A percentile compares a stretch with the other conserved stretches of the same genome.
These are phyloP conservation scores for Meiosimyza decipiens DNA, from an alignment of 2,888 invertebrate genomes.

Conservation along the genomic window DNA sequence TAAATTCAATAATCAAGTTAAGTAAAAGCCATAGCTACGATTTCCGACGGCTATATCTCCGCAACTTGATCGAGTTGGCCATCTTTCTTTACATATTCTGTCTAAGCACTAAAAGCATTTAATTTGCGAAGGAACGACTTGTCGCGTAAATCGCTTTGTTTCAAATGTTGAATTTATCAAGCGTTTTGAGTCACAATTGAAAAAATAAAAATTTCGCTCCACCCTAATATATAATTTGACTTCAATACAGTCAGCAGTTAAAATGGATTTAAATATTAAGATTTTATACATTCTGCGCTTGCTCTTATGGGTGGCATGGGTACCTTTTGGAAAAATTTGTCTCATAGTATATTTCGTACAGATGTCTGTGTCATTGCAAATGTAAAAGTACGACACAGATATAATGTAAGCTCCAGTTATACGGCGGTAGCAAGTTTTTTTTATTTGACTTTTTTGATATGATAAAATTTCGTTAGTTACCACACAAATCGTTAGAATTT, in stretches of 20 bases:
- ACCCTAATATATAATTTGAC: conserved; percentile 1
- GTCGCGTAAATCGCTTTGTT: no score
- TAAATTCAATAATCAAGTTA: no score
- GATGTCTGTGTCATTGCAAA: neutral
- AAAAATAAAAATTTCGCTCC: neutral
- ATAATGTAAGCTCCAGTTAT: neutral
- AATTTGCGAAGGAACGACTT: no score
- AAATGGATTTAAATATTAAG: neutral
- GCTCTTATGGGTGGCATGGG: neutral
- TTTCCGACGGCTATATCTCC: no score
- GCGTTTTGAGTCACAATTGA: no score
- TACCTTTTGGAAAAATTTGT: conserved; percentile 11
- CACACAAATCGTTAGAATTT: conserved; percentile 3
- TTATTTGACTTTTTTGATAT: neutral
- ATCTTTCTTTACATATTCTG: no score
- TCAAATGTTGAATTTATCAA: no score
- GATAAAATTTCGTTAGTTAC: conserved; percentile 4
- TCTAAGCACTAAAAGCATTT: no score
- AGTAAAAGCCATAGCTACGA: no score
- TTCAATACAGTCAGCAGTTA: neutral
- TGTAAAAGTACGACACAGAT: neutral
- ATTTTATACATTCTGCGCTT: conserved; percentile 2
- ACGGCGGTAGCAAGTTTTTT: neutral
- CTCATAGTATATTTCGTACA: conserved; percentile 12
- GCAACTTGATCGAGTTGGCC: no score